Evolutionary conservation across 1,140 invertebrate species (phyloP), one percentile per base, ranked within the genome.

Genomic region (Metopolophium dirhodum): DNA sequence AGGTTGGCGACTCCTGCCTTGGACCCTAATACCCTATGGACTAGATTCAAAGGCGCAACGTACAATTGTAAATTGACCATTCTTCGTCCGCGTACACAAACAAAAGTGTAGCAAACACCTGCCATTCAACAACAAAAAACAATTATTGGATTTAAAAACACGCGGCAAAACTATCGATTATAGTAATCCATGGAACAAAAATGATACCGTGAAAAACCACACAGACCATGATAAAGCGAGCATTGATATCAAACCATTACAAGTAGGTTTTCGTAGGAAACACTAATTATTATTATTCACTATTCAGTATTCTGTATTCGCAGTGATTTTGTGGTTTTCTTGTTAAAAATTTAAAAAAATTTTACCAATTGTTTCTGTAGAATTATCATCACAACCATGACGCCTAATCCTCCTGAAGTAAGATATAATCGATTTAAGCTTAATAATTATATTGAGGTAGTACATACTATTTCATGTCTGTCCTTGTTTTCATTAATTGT

Each of bases 321-420:
- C 26, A n/a, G 30, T 49, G 30, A 3, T 49, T 49, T 87, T 87
- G 26, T 49, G 45, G 18, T n/a, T 20, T 87, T 49, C 0, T 6
- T 87, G 14, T 49, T 87, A 1, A 87, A n/a, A 8, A 49, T 49
- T 87, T 49, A 30, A 41, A 41, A 91, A 61, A 18, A 45, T 7
- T 90, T 18, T 49, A 20, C 4, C 47, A n/a, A 57, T 90, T 57
- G 22, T 90, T 54, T 90, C 20, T 45, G 18, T 68, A 49, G 54
- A 37, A 23, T 57, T 26, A 8, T 37, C 23, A 77, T 51, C 23
- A 9, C 14, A 41, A 93, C 37, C 37, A 93, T 93, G 91, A 93
- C 91, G 49, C 91, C 91, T 18, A 93, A 93, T 86, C 91, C 91
- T n/a, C 91, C 91, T 30, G 91, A 93, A 45, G 91, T 93, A 85